These are phyloP conservation scores for Falco punctatus DNA, from an alignment of 2,113 vertebrate genomes.

Conservation along the genomic window DNA sequence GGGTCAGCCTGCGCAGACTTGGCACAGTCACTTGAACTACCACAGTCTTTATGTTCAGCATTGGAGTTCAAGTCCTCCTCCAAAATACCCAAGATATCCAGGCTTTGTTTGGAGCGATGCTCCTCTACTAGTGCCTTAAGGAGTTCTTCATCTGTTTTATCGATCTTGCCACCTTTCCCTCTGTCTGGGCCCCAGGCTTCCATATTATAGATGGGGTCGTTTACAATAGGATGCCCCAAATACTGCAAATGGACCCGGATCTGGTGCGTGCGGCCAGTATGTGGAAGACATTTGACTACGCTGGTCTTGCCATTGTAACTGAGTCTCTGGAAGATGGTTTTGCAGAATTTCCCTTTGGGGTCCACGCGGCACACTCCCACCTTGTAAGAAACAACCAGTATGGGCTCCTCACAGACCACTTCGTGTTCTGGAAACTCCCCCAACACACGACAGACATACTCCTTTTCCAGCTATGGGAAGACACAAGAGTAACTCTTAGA, in stretches of 20 bases:
- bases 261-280: constrained; percentile 95
- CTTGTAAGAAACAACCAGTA: constrained; percentile 94
- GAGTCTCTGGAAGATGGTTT: constrained; percentile 90
- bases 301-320: constrained; percentile 89
- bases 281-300: constrained; percentile 87
- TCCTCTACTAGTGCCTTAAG: constrained; percentile 87
- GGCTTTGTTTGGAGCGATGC: constrained; percentile 85
- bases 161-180: constrained; percentile 83
- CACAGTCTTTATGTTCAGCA: neutral
- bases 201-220: constrained; percentile 97
- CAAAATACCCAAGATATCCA: constrained; percentile 80
- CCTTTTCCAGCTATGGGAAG: constrained; percentile 88
- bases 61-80: constrained; percentile 68
- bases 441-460: constrained; percentile 92
- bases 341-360: constrained; percentile 86
- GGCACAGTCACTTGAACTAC: neutral
- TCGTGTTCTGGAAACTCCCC: constrained; percentile 88
- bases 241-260: constrained; percentile 97
- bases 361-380: constrained; percentile 94
- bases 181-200: constrained; percentile 88
- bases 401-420: constrained; percentile 89
- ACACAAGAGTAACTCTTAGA: neutral
- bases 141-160: constrained; percentile 87
- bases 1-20: neutral
- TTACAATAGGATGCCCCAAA: constrained; percentile 92